These are phyloP conservation scores for Azemiops feae DNA, from an alignment of 2,113 vertebrate genomes.

Conservation along the genomic window DNA sequence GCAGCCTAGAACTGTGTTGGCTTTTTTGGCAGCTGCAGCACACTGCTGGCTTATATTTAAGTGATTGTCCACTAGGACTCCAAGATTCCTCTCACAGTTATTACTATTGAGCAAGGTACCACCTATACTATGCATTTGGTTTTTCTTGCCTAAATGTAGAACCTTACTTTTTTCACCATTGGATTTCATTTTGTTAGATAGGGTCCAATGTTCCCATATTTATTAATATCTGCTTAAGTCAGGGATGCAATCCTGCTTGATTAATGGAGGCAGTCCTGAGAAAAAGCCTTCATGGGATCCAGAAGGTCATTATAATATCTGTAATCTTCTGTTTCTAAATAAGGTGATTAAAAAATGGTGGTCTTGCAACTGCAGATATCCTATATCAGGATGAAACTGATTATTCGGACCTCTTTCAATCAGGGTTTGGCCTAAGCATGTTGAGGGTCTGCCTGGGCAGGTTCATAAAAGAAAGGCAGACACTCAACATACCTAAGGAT, in stretches of 20 bases:
- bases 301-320: neutral
- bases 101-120: too few species aligned
- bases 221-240: neutral
- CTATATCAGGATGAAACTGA: neutral
- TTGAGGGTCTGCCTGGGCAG: neutral
- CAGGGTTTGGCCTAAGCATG: neutral
- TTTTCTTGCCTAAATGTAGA: too few species aligned
- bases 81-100: too few species aligned
- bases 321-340: neutral
- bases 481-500: neutral
- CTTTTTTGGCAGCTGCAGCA: too few species aligned
- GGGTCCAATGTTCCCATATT: neutral
- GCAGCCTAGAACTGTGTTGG: too few species aligned
- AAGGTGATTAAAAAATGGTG: neutral
- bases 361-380: neutral
- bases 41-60: too few species aligned
- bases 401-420: neutral
- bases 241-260: neutral
- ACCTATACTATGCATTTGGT: too few species aligned
- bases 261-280: neutral
- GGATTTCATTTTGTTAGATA: too few species aligned
- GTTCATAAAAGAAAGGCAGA: neutral
- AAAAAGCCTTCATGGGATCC: neutral
- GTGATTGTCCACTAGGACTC: too few species aligned
- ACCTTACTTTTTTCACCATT: too few species aligned